Evolutionary conservation across 2,888 invertebrate genomes (phyloP).

Genomic region (Sympetrum striolatum): DNA sequence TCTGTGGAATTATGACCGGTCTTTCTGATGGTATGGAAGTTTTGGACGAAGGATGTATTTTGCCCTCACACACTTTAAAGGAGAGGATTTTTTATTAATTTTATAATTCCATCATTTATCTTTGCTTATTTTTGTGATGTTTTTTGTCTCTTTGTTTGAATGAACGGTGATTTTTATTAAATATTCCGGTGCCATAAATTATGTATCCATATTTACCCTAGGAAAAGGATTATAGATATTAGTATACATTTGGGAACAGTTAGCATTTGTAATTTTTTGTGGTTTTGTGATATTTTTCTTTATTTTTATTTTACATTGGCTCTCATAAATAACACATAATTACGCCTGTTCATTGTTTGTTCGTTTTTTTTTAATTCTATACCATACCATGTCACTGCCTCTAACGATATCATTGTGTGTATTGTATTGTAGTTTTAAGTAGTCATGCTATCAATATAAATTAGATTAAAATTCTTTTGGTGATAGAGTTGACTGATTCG

Average conservation of each 20-base stretch:
- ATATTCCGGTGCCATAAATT: conserved; percentile 27
- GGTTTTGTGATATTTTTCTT: not conserved
- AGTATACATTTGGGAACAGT: not conserved
- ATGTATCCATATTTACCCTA: not conserved
- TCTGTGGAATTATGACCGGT: too few species aligned
- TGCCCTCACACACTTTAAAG: too few species aligned
- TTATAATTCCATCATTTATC: too few species aligned
- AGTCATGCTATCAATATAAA: not conserved
- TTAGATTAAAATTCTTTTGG: not conserved
- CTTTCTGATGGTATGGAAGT: too few species aligned
- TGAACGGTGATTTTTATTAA: not conserved
- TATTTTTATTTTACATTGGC: not conserved
- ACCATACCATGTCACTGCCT: conserved; percentile 8
- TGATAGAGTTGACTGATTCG: conserved; percentile 26
- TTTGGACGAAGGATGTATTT: too few species aligned
- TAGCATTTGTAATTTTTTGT: not conserved
- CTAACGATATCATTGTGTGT: not conserved
- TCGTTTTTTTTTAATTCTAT: not conserved
- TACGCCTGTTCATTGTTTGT: not conserved
- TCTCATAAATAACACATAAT: not conserved
- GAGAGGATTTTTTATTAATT: too few species aligned
- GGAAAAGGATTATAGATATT: not conserved
- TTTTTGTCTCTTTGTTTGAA: not conserved
- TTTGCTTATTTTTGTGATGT: not conserved
- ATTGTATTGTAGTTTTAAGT: not conserved